Conservation (phyloP, 2,797 vertebrate species). For the Pseudomugil tenellus region DNA sequence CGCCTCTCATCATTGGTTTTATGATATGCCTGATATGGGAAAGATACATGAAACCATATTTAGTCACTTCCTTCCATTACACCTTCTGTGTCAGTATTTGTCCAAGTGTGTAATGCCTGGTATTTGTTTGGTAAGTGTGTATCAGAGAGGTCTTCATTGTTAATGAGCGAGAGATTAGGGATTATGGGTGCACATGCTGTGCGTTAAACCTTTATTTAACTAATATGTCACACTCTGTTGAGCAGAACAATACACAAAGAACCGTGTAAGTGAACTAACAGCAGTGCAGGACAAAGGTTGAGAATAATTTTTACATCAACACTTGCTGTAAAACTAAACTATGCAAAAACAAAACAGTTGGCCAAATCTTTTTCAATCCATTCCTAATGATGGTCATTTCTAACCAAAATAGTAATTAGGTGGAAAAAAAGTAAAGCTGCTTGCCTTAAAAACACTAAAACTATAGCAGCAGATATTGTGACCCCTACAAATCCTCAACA, state of each 20-base stretch:
- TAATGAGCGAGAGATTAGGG: constrained; percentile 64
- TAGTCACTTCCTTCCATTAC: constrained; percentile 16
- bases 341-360: constrained; percentile 22
- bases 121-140: constrained; percentile 26
- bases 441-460: constrained; percentile 33
- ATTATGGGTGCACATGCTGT: constrained; percentile 56
- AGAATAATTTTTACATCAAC: constrained; percentile 10
- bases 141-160: constrained; percentile 40
- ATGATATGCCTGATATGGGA: constrained; percentile 84
- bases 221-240: constrained; percentile 45
- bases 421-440: constrained; percentile 25
- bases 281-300: constrained; percentile 34
- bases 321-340: constrained; percentile 3
- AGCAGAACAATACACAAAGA: constrained; percentile 73
- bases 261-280: neutral
- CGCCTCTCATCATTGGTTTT: constrained; percentile 85
- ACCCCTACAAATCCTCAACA: neutral
- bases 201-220: constrained; percentile 47
- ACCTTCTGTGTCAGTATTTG: constrained; percentile 18
- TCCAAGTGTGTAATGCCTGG: constrained; percentile 1
- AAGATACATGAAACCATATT: constrained; percentile 32
- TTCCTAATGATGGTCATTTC: constrained; percentile 33
- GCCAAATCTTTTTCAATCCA: constrained; percentile 48
- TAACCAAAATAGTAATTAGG: constrained; percentile 16
- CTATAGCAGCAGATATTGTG: constrained; percentile 8